Percentiles rank a stretch among this genome's conserved stretches.
Evolutionary conservation across 2,113 vertebrate species (phyloP).

Genomic region (Forbesichthys agassizii): DNA sequence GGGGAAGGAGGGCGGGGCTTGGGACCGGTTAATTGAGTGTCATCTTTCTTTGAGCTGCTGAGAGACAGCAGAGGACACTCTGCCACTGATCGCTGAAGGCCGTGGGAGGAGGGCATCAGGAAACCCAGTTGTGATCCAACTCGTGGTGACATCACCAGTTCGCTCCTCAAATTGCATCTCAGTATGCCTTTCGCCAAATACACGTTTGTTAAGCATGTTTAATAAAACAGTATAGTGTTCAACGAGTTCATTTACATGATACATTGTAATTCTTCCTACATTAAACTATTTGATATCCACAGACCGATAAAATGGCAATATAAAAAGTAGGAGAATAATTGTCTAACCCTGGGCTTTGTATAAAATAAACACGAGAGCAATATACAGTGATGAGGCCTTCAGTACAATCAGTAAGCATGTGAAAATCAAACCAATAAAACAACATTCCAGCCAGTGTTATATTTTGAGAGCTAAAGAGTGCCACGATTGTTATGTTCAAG

Average conservation of each 20-base stretch:
- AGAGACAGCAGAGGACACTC: slow-evolving; percentile 26
- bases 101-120: neutral
- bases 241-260: slow-evolving; percentile 54
- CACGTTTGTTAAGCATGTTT: too few species aligned
- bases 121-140: slow-evolving; percentile 23
- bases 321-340: slow-evolving; percentile 28
- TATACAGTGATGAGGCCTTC: slow-evolving; percentile 12
- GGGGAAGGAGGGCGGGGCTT: too few species aligned
- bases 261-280: slow-evolving; percentile 13
- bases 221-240: slow-evolving; percentile 35
- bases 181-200: neutral
- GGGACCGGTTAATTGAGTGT: too few species aligned
- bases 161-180: slow-evolving; percentile 24
- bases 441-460: neutral
- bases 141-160: slow-evolving; percentile 35
- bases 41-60: too few species aligned
- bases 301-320: slow-evolving; percentile 18
- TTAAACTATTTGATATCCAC: slow-evolving; percentile 31
- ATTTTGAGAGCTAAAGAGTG: neutral
- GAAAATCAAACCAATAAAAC: slow-evolving; percentile 15
- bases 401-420: neutral
- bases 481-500: neutral
- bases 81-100: slow-evolving; percentile 1
- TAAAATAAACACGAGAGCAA: slow-evolving; percentile 3
- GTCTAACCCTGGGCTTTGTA: slow-evolving; percentile 38